Base-by-base conservation (phyloP, 1,140 invertebrate species). In the Drosophila navojoa region DNA sequence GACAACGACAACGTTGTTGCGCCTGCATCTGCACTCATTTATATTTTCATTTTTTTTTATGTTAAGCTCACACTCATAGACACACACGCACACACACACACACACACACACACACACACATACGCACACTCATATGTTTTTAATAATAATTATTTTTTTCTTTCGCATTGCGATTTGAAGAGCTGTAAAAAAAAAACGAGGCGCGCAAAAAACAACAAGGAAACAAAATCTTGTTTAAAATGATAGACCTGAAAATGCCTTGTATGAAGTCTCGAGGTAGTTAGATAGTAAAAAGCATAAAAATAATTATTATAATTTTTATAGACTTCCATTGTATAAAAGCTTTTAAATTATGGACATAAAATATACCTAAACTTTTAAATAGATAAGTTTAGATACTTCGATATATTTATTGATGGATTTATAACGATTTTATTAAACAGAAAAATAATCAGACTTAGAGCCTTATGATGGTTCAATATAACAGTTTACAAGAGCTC, bases 91-190 rank as follows among this genome's bases (percentile, higher is more conserved):
- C 81, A 11, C 10, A 5, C 22, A 57, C 15, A 15, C 38, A 57
- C 19, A 22, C 19, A 22, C 10, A 16, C 61, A 38, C 64, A 69
- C 60, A 71, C 61, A 15, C 38, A 57, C 19, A 22, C 19, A 22
- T 4, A 16, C 61, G 44, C 64, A 69, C 60, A 71, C 61, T 45
- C 84, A 81, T 76, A 87, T 87, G 71, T 89, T 89, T 87, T 89
- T 87, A 87, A 86, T 87, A 87, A 87, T 87, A 71, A 87, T 87
- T 89, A 87, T 77, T 75, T 60, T 69, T 64, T 82, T 71, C 87
- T 77, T 79, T 87, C 75, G 85, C 84, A 77, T 80, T 84, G 73
- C 74, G 67, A 67, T 77, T 71, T 85, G 73, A 67, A 79, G 80
- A 79, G 73, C 54, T 68, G 40, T 47, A 59, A 44, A 64, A 19